These are phyloP conservation scores for Polydesmus complanatus DNA, from an alignment of 2,888 invertebrate species.

Conservation along the genomic window DNA sequence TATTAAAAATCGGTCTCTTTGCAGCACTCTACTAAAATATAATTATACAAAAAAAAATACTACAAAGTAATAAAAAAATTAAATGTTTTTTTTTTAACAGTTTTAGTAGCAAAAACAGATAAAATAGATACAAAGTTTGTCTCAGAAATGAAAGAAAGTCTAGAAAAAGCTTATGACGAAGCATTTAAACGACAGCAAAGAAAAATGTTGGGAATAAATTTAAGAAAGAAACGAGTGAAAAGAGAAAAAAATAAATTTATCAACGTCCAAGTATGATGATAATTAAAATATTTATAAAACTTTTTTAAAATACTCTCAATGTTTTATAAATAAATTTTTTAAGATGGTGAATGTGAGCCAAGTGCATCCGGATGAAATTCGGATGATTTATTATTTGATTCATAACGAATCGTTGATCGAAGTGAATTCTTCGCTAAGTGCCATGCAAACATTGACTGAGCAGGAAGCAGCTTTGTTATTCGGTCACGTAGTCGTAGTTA, in stretches of 20 bases:
- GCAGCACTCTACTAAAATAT: no score
- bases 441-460: slow-evolving; percentile 6
- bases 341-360: slow-evolving; percentile 4
- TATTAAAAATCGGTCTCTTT: no score
- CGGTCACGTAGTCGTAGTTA: slow-evolving; percentile 2
- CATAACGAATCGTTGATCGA: slow-evolving; percentile 4
- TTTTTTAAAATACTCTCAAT: no score
- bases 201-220: not conserved
- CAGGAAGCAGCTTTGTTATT: slow-evolving; percentile 8
- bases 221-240: not conserved
- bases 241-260: not conserved
- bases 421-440: slow-evolving; percentile 1
- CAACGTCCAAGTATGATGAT: not conserved
- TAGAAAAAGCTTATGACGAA: not conserved
- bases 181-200: not conserved
- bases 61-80: no score
- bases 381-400: slow-evolving; percentile 4
- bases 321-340: not conserved
- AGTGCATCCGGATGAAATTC: not conserved
- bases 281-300: not conserved
- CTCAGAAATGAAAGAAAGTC: not conserved
- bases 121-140: not conserved
- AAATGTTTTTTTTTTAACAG: not conserved
- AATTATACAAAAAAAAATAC: no score
- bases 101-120: not conserved